Evolutionary conservation across 2,113 vertebrate genomes (phyloP).

Genomic region (Trematocara stigmaticum): DNA sequence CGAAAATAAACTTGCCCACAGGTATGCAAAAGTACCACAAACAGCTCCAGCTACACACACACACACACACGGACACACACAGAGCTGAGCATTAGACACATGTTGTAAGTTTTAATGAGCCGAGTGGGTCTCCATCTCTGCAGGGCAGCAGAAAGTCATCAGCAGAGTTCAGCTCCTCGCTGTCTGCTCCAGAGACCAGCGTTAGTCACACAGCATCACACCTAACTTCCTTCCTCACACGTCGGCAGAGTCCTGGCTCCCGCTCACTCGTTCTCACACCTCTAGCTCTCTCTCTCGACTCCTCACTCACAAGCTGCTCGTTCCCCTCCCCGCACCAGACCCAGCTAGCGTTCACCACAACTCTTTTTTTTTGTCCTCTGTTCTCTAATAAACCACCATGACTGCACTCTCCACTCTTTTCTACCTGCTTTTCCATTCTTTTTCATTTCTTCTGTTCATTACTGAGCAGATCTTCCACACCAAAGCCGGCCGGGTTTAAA

Average conservation of each 20-base stretch:
- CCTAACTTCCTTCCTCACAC: conserved; percentile 48
- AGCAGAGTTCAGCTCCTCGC: conserved; percentile 45
- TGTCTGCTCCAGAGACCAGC: conserved; percentile 38
- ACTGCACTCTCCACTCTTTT: not conserved
- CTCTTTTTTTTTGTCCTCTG: not conserved
- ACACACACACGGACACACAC: not conserved
- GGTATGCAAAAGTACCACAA: not conserved
- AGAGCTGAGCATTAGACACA: conserved; percentile 20
- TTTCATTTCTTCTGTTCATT: conserved; percentile 18
- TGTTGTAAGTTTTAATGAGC: conserved; percentile 63
- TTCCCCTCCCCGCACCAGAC: not conserved
- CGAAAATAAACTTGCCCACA: not conserved
- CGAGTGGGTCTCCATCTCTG: conserved; percentile 47
- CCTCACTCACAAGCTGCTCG: not conserved
- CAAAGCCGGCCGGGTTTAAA: conserved; percentile 15
- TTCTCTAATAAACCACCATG: not conserved
- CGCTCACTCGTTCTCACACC: conserved; percentile 40
- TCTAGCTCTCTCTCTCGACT: conserved; percentile 1
- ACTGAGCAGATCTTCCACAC: not conserved
- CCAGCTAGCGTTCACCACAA: not conserved
- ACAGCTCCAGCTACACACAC: not conserved
- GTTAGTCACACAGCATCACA: conserved; percentile 61
- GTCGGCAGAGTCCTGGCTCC: conserved; percentile 24
- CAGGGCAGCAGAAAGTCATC: conserved; percentile 59
- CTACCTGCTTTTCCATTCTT: not conserved